Conservation (phyloP, 2,113 vertebrate species). For the Carassius gibelio region DNA sequence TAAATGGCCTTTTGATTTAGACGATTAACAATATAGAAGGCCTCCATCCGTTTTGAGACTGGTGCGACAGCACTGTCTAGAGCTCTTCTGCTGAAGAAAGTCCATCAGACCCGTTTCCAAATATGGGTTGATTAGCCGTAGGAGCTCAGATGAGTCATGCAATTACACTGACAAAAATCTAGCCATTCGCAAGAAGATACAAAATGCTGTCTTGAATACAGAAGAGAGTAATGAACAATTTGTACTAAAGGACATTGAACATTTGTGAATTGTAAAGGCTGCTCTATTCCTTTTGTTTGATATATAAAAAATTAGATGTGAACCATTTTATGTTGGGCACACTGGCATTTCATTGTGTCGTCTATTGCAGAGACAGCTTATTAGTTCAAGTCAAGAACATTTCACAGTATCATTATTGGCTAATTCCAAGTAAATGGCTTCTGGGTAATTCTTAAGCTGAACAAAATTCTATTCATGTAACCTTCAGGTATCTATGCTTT, state of each 20-base stretch:
- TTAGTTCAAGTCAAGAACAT: conserved; percentile 44
- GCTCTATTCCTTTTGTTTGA: background rate
- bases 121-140: conserved; percentile 41
- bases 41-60: conserved; percentile 16
- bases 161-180: conserved; percentile 27
- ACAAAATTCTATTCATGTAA: conserved; percentile 22
- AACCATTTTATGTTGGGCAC: conserved; percentile 6
- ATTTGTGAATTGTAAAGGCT: conserved; percentile 29
- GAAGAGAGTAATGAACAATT: background rate
- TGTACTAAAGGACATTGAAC: conserved; percentile 15
- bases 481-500: conserved; percentile 35
- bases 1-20: background rate
- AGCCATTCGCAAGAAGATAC: conserved; percentile 11
- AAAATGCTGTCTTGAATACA: conserved; percentile 5
- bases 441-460: conserved; percentile 14
- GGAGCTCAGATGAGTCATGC: conserved; percentile 24
- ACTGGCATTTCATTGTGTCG: conserved; percentile 27
- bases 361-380: conserved; percentile 29
- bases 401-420: conserved; percentile 45
- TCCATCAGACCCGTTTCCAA: conserved; percentile 4
- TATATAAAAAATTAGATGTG: conserved; percentile 11
- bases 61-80: background rate
- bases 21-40: conserved; percentile 39
- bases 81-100: conserved; percentile 13
- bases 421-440: conserved; percentile 55